Evolutionary conservation across 2,888 invertebrate genomes (phyloP).

Genomic region (Steinernema scapterisci): DNA sequence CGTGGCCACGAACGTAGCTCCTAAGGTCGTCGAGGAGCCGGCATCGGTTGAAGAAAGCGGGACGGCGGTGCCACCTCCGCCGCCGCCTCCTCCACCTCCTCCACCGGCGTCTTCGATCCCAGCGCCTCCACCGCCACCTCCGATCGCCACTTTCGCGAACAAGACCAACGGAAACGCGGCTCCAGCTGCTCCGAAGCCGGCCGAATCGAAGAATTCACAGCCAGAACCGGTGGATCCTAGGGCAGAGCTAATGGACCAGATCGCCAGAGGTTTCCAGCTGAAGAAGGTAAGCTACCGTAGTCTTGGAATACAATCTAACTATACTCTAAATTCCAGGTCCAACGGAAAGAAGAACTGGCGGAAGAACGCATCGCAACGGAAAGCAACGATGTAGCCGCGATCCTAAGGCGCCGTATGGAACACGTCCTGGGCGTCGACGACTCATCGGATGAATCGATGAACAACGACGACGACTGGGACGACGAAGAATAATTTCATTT

Average conservation of each 20-base stretch:
- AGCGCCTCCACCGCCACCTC: slow-evolving; percentile 39
- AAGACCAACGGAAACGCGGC: background rate
- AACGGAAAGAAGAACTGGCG: slow-evolving; percentile 54
- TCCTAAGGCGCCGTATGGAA: slow-evolving; percentile 64
- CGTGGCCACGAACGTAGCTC: background rate
- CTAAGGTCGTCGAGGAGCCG: background rate
- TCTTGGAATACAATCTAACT: background rate
- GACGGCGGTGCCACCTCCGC: slow-evolving; percentile 14
- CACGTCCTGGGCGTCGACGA: slow-evolving; percentile 51
- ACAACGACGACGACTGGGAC: slow-evolving; percentile 47
- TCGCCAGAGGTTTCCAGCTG: slow-evolving; percentile 60
- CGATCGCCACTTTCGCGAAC: slow-evolving; percentile 38
- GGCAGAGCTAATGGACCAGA: slow-evolving; percentile 60
- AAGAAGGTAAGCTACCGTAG: slow-evolving; percentile 45
- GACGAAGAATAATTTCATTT: slow-evolving; percentile 49
- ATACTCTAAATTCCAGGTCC: slow-evolving; percentile 37
- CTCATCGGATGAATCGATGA: background rate
- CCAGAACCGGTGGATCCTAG: background rate
- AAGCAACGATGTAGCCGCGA: slow-evolving; percentile 65
- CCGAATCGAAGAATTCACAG: background rate
- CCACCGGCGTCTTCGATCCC: slow-evolving; percentile 59
- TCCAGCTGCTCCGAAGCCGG: background rate
- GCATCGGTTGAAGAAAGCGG: slow-evolving; percentile 25
- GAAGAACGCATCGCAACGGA: slow-evolving; percentile 49
- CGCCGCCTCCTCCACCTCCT: slow-evolving; percentile 46